Conservation (phyloP, 1,140 invertebrate genomes). For the Lamellibrachia luymesi region DNA sequence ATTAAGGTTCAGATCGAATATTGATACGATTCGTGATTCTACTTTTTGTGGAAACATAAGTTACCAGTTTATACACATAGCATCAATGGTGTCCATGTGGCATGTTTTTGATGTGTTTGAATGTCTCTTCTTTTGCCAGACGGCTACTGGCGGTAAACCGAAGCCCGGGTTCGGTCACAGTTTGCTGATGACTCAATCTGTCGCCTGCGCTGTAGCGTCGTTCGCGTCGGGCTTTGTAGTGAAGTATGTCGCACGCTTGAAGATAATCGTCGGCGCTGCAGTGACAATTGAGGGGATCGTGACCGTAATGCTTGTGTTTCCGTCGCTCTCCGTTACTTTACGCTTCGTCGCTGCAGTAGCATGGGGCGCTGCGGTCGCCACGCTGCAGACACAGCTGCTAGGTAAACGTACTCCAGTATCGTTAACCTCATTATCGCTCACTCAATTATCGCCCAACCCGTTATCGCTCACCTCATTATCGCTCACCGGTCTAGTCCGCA, state of each 20-base stretch:
- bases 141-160: not conserved
- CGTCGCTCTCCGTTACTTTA: not conserved
- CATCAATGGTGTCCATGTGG: no score
- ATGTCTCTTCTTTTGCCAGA: not conserved
- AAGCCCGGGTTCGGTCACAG: not conserved
- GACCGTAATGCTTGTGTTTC: not conserved
- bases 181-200: not conserved
- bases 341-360: not conserved
- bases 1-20: no score
- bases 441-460: not conserved
- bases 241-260: not conserved
- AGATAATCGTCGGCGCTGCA: not conserved
- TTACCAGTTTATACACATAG: no score
- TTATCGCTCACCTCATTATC: not conserved
- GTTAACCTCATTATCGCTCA: not conserved
- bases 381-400: not conserved
- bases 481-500: not conserved
- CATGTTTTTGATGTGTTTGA: not conserved
- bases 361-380: not conserved
- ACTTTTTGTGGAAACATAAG: no score
- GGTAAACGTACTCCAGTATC: not conserved
- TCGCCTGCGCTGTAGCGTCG: not conserved
- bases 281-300: not conserved
- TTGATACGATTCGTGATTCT: no score
- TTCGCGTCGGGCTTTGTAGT: not conserved